Evolutionary conservation across 2,797 vertebrate species (phyloP), one percentile per base, ranked within the genome.

Genomic region (Cryptoblepharus egeriae): DNA sequence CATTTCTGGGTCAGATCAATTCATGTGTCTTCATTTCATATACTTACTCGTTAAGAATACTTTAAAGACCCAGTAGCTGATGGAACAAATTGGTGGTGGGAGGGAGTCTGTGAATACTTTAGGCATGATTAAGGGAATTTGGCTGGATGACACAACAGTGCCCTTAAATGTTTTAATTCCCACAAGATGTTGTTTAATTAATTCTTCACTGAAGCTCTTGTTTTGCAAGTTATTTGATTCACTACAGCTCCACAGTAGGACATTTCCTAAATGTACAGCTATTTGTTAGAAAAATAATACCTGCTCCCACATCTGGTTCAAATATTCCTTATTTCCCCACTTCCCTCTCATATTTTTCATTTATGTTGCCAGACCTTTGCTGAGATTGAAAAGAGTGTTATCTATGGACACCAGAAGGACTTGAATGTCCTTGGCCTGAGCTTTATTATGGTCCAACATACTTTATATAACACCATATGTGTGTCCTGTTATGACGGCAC

Each of bases 111-210:
- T n/a, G 71, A n/a, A 22, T 77, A 15, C 42, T 84, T 91, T 71
- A 5, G 60, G 87, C 71, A 57, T 15, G 24, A 86, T 85, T 57
- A 79, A 77, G 81, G 83, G 80, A 85, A 87, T 79, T 77, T 83
- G 26, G 68, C 64, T 32, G 12, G 32, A 3, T 70, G 52, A 39
- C 26, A 84, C 57, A 60, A 81, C 39, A 75, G 13, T 78, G 77
- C 67, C 64, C 80, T 77, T 78, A 69, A 83, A 32, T 22, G 68
- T 76, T 86, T 86, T 80, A 87, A 80, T 49, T 69, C 35, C 79
- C 15, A 80, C 75, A 68, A 87, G 64, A n/a, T 70, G 77, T 28
- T 63, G 57, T 87, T 60, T 87, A 76, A 90, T 81, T 88, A 83
- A 89, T 89, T 89, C 73, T 82, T 90, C 75, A 8, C 42, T 0